Base-by-base conservation (phyloP, 35 echinoderm and acorn worm species). In the Apostichopus parvimensis region DNA sequence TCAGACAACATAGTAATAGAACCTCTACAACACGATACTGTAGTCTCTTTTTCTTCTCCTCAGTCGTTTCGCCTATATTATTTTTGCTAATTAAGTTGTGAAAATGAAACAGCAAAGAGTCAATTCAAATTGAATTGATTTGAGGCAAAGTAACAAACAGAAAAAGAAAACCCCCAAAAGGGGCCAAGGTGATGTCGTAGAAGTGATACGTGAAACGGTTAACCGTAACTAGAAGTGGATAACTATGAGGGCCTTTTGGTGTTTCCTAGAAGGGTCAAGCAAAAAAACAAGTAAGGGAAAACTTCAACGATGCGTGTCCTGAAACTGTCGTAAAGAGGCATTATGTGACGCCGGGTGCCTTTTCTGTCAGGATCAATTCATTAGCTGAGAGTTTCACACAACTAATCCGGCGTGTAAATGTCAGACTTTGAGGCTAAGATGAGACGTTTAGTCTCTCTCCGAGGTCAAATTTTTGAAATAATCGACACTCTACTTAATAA, bases 381-480 rank as follows among this genome's bases (percentile, higher is more conserved):
- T 75, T 75, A 75, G 71, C 71, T 75, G 71, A 75, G 21, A 75
- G 71, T 18, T 75, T 75, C 71, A 75, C 2, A 22, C 14, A 75
- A 22, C 71, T 75, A 75, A 75, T 75, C 71, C n/a, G 71, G 17
- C 71, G 71, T 75, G 17, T 75, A 18, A 75, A 75, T 75, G 71
- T 75, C 71, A 75, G 71, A 22, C 20, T 75, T 75, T 75, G 71
- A 75, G 71, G 71, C 71, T 75, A 24, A 75, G 17, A 75, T 75
- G 71, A 75, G 71, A 75, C 71, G 15, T n/a, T 22, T 75, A 75
- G 71, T n/a, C 71, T 18, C 71, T 75, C 71, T 18, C 13, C 17
- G 71, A 75, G 71, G 71, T 75, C 71, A 75, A 22, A 7, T 75
- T 75, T 75, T 75, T 20, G 71, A 75, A 75, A 75, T 75, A 75